Conservation (phyloP, 2,797 vertebrate genomes). For the Ptychadena robeensis region DNA sequence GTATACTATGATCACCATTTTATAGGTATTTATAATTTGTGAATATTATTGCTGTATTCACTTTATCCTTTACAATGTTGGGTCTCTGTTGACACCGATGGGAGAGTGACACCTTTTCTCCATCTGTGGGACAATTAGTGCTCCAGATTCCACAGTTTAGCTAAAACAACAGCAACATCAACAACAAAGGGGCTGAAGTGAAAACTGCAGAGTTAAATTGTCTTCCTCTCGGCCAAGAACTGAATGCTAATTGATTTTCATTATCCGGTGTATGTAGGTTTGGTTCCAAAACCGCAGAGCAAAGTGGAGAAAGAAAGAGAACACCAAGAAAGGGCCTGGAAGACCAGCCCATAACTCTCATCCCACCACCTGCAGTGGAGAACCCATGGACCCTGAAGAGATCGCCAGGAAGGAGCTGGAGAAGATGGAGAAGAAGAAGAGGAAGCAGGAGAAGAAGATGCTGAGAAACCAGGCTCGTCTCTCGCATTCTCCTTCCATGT, state of each 20-base stretch:
- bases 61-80: conserved; percentile 12
- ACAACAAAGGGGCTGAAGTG: background rate
- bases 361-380: conserved; percentile 96
- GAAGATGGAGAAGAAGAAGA: conserved; percentile 93
- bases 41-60: background rate
- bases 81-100: conserved; percentile 52
- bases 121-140: conserved; percentile 35
- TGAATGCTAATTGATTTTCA: conserved; percentile 73
- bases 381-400: conserved; percentile 98
- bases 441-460: conserved; percentile 93
- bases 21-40: background rate
- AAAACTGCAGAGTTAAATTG: conserved; percentile 29
- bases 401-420: conserved; percentile 94
- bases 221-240: conserved; percentile 61
- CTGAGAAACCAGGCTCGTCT: conserved; percentile 89
- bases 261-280: conserved; percentile 81
- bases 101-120: conserved; percentile 41
- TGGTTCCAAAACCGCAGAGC: conserved; percentile 99
- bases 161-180: conserved; percentile 4
- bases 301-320: conserved; percentile 98
- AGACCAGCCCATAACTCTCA: conserved; percentile 97
- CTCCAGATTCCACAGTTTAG: conserved; percentile 35
- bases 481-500: conserved; percentile 80
- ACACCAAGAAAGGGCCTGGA: conserved; percentile 97
- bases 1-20: background rate